A percentile compares a stretch with the other conserved stretches of the same genome.
phyloP scores from a whole-genome alignment of 1,140 invertebrate species.

The Halesus radiatus region DNA sequence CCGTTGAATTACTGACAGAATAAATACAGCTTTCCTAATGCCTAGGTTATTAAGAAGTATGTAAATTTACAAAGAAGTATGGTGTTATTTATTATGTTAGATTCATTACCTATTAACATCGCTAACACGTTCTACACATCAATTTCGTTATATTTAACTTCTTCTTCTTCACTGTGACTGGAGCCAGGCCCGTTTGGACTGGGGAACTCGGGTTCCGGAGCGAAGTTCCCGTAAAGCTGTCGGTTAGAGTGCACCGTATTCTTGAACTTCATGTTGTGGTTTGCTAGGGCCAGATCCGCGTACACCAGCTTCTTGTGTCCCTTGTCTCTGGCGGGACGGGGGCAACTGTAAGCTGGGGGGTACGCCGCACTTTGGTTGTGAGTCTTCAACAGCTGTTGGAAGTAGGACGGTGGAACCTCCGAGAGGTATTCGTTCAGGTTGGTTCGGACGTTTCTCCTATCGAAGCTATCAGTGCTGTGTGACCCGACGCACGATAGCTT shows the following conservation, averaged over 20 bases:
- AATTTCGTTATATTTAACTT: constrained; percentile 85
- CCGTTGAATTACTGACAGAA: too few species aligned
- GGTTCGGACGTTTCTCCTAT: constrained; percentile 69
- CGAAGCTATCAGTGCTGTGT: constrained; percentile 63
- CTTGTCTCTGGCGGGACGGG: constrained; percentile 61
- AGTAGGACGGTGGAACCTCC: constrained; percentile 61
- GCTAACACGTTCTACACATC: constrained; percentile 75
- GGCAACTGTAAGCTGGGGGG: constrained; percentile 62
- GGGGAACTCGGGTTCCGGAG: constrained; percentile 59
- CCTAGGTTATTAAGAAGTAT: too few species aligned
- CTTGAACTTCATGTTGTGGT: constrained; percentile 71
- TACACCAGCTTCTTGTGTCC: constrained; percentile 68
- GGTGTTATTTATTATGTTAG: too few species aligned
- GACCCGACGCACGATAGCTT: constrained; percentile 68
- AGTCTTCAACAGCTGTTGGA: constrained; percentile 66
- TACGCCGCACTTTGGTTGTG: constrained; percentile 67
- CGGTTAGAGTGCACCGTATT: constrained; percentile 72
- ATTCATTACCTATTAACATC: too few species aligned
- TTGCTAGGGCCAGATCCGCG: constrained; percentile 69
- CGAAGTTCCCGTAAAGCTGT: constrained; percentile 69
- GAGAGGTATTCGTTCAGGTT: constrained; percentile 66
- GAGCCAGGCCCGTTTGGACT: constrained; percentile 60
- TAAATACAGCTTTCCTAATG: too few species aligned
- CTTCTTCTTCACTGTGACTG: constrained; percentile 72
- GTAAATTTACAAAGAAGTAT: too few species aligned